Evolutionary conservation across 2,888 invertebrate species (phyloP), one percentile per base, ranked within the genome.

Genomic region (Emmelina monodactyla): DNA sequence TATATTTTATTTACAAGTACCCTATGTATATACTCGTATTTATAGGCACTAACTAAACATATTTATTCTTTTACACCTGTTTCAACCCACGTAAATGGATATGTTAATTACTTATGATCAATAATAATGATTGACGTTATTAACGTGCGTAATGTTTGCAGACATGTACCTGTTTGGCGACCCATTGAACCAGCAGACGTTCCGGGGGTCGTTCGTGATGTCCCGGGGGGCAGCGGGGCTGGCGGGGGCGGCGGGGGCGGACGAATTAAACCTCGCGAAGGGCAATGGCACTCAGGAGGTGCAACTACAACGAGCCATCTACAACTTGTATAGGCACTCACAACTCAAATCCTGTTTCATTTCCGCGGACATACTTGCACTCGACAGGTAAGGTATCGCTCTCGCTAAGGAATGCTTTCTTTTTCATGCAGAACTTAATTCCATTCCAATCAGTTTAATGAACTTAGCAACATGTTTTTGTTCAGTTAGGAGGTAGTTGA

Each of bases 171-270:
- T 89, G 51, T 82, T 86, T 42, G 82, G 86, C 31, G 86, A 88
- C 50, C 87, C 88, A 29, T 79, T 88, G 33, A 88, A 88, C 53
- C 91, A 92, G 60, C 88, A 91, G 63, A 84, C 91, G 37, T 94
- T 92, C 71, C 83, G 92, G 42, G 94, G 89, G 28, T 88, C 88
- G 39, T 91, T 94, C 63, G 84, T 87, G 47, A 87, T 92, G 40
- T 87, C 88, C 9, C 89, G 92, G 51, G 83, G 89, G 82, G 80
- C 83, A 30, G 67, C 83, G 48, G 84, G 86, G 47, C 87, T 92
- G 40, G 87, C 88, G 9, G 89, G 92, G 51, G 83, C 89, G 82
- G 80, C 83, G 30, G 67, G 83, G 48, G 85, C 28, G 84, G 88
- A 66, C 83, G 88, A 40, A 76, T 76, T 82, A 78, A 78, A 82